phyloP scores from a whole-genome alignment of 2,113 vertebrate species.

The Variabilichromis moorii region DNA sequence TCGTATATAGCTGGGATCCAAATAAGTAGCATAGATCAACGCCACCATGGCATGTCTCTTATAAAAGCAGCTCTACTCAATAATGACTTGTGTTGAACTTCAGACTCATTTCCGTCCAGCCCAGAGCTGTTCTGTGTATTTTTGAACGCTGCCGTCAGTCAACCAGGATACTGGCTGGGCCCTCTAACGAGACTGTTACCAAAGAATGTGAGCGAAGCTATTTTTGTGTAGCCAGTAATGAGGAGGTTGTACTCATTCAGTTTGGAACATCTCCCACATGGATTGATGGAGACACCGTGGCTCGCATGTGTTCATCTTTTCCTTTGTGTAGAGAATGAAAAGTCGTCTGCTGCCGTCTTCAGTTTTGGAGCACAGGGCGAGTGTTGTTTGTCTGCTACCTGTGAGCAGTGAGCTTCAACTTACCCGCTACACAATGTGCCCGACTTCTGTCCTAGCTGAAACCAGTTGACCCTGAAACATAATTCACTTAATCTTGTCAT shows the following conservation, averaged over 20 bases:
- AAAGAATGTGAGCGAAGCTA: constrained; percentile 33
- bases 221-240: constrained; percentile 32
- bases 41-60: neutral
- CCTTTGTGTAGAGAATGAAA: neutral
- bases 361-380: neutral
- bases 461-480: neutral
- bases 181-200: constrained; percentile 1
- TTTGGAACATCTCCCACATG: constrained; percentile 2
- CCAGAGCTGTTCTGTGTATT: neutral
- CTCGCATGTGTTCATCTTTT: neutral
- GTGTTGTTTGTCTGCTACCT: neutral
- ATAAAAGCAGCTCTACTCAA: neutral
- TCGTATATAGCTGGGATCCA: neutral
- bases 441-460: neutral
- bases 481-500: neutral
- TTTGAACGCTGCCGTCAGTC: constrained; percentile 5
- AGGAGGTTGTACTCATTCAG: constrained; percentile 21
- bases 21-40: accelerated
- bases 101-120: neutral
- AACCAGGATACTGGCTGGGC: neutral
- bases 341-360: neutral
- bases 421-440: neutral
- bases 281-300: neutral
- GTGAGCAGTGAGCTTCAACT: neutral
- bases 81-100: neutral